These are phyloP conservation scores for Aricia artaxerxes DNA, from an alignment of 2,888 invertebrate genomes.

Conservation along the genomic window DNA sequence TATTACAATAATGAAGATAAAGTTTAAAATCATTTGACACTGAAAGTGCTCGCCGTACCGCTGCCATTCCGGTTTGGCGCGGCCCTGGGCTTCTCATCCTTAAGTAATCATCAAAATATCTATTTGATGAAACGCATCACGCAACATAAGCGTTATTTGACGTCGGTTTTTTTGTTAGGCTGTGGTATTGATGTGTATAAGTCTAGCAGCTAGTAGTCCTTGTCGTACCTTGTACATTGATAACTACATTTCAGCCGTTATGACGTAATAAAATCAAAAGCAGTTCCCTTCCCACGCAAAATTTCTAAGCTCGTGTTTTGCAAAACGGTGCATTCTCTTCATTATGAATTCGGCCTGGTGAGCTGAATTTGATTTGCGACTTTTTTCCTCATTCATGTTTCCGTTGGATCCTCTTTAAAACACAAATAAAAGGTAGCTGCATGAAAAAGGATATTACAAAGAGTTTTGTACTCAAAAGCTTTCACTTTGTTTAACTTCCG, in stretches of 20 bases:
- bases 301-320: conserved; percentile 1
- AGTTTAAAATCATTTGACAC: no score
- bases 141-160: neutral
- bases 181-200: neutral
- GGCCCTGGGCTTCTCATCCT: no score
- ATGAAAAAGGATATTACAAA: conserved; percentile 15
- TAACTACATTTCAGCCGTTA: no score
- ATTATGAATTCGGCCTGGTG: neutral
- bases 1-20: no score
- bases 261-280: no score
- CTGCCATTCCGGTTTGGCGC: no score
- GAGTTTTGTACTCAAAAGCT: conserved; percentile 15
- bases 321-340: neutral
- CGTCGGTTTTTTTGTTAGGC: neutral
- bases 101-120: neutral
- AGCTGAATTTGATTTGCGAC: neutral
- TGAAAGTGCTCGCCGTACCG: no score
- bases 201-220: no score
- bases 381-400: neutral
- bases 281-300: neutral
- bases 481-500: conserved; percentile 12
- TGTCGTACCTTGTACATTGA: no score
- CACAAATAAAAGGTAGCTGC: conserved; percentile 14
- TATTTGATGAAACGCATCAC: no score
- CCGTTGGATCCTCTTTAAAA: neutral